Conservation (phyloP, 2,888 invertebrate species). For the Acronicta aceris region DNA sequence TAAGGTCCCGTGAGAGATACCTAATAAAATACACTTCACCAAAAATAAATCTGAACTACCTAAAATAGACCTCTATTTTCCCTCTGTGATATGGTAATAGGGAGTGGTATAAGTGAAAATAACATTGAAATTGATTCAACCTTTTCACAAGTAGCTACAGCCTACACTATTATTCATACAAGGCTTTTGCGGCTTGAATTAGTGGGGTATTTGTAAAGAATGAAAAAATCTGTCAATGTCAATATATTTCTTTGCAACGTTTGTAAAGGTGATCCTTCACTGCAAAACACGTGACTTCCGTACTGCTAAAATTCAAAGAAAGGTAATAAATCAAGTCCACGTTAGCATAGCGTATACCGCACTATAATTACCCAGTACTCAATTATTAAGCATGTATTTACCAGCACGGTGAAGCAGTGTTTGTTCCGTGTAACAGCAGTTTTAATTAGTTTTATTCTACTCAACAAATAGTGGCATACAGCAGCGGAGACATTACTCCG, state of each 20-base stretch:
- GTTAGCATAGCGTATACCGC: constrained; percentile 40
- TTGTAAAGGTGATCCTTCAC: constrained; percentile 36
- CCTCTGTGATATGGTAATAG: constrained; percentile 33
- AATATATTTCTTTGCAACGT: constrained; percentile 15
- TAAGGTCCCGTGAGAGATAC: constrained; percentile 2
- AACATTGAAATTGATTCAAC: constrained; percentile 47
- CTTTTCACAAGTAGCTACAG: constrained; percentile 20
- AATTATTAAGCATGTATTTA: constrained; percentile 48
- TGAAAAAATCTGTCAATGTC: constrained; percentile 23
- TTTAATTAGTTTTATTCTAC: constrained; percentile 55
- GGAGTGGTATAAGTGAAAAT: constrained; percentile 32
- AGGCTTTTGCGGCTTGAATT: constrained; percentile 35
- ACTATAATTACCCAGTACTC: constrained; percentile 45
- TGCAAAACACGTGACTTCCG: constrained; percentile 37
- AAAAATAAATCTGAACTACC: constrained; percentile 36
- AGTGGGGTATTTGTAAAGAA: constrained; percentile 30
- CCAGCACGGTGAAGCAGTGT: constrained; percentile 13
- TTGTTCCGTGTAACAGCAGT: constrained; percentile 33
- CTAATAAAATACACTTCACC: constrained; percentile 10
- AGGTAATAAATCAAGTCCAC: constrained; percentile 49
- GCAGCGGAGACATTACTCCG: constrained; percentile 25
- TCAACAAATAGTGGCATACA: constrained; percentile 31
- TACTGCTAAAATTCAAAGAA: constrained; percentile 40
- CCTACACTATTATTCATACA: constrained; percentile 45
- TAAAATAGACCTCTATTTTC: constrained; percentile 24